A percentile compares a stretch with the other conserved stretches of the same genome.
Conservation (phyloP, 1,140 invertebrate species). For the Trigoniulus corallinus region DNA sequence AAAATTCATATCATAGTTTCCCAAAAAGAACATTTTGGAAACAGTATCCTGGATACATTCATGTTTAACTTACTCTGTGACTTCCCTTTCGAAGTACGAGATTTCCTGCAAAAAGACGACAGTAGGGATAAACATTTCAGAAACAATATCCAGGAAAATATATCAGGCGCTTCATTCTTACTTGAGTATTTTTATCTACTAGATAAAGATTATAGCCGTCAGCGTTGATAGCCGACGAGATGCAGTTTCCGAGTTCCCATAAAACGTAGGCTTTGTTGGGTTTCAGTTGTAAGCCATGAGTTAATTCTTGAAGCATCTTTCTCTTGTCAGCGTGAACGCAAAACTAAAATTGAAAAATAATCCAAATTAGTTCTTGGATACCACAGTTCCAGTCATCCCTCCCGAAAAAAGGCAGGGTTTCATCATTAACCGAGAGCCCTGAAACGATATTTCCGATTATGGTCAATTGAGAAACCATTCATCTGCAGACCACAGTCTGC, state of each 20-base stretch:
- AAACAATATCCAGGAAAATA: too few relatives aligned
- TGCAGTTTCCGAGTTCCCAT: conserved; percentile 40
- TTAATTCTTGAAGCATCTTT: conserved; percentile 40
- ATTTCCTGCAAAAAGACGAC: background rate
- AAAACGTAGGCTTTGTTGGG: conserved; percentile 37
- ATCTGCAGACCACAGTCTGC: too few relatives aligned
- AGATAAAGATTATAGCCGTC: conserved; percentile 37
- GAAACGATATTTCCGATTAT: too few relatives aligned
- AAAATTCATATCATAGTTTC: too few relatives aligned
- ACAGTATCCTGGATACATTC: background rate
- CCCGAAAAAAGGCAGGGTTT: too few relatives aligned
- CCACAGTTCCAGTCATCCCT: too few relatives aligned
- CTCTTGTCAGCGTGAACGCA: conserved; percentile 43
- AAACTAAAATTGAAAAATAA: conserved; percentile 23
- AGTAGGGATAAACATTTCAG: too few relatives aligned
- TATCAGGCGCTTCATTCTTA: too few relatives aligned
- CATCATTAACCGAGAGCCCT: too few relatives aligned
- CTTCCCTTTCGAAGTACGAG: background rate
- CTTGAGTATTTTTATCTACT: conserved; percentile 23
- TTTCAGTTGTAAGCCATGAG: conserved; percentile 32
- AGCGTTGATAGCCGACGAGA: conserved; percentile 38
- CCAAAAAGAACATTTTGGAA: too few relatives aligned
- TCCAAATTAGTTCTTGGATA: background rate
- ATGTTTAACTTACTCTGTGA: too few relatives aligned
- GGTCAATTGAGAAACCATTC: too few relatives aligned